Conservation (phyloP, 2,797 vertebrate genomes). For the Coreius guichenoti region DNA sequence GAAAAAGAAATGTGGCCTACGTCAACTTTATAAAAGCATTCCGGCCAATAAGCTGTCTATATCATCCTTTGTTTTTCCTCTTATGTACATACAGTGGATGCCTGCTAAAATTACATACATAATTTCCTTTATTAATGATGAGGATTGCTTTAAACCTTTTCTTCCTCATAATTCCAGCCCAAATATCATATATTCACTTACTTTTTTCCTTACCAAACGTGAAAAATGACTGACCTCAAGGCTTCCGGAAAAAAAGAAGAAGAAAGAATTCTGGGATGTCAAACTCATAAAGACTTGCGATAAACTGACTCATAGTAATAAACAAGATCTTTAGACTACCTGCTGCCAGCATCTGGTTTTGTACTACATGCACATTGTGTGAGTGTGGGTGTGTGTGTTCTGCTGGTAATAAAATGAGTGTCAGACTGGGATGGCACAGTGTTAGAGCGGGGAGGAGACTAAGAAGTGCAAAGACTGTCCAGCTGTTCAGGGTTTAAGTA, state of each 20-base stretch:
- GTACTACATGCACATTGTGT: conserved; percentile 55
- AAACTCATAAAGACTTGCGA: conserved; percentile 46
- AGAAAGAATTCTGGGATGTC: conserved; percentile 45
- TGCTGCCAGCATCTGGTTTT: conserved; percentile 56
- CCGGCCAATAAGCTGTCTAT: conserved; percentile 60
- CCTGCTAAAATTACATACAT: conserved; percentile 53
- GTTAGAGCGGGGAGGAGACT: conserved; percentile 46
- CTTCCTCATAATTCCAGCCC: conserved; percentile 7
- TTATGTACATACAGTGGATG: conserved; percentile 58
- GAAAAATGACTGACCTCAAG: conserved; percentile 34
- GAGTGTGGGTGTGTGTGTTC: conserved; percentile 38
- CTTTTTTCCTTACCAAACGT: conserved; percentile 32
- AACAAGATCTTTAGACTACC: conserved; percentile 53
- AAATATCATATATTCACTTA: conserved; percentile 45
- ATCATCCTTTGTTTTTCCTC: conserved; percentile 45
- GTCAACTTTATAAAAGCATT: conserved; percentile 66
- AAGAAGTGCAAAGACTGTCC: conserved; percentile 77
- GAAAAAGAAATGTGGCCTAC: conserved; percentile 50
- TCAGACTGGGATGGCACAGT: conserved; percentile 41
- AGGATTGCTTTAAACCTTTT: conserved; percentile 40
- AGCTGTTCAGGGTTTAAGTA: conserved; percentile 79
- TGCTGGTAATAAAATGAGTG: conserved; percentile 56
- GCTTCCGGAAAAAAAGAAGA: conserved; percentile 15
- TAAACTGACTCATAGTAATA: conserved; percentile 53
- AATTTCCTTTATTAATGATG: conserved; percentile 42